Evolutionary conservation across 2,113 vertebrate species (phyloP).

Genomic region (Xyliphius kryptos): DNA sequence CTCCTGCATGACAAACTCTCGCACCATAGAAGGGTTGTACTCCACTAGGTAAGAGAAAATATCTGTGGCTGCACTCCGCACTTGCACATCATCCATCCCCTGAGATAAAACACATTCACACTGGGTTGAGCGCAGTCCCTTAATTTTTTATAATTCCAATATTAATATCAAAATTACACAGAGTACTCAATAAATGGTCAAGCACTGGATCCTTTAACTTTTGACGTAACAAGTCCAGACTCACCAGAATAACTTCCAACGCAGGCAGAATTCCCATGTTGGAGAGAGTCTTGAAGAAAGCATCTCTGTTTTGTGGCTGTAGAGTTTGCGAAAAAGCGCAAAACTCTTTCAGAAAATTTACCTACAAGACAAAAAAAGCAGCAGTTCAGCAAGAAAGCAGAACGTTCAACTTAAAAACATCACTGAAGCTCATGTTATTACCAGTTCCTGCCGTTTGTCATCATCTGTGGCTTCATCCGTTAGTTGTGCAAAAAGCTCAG

Average conservation of each 20-base stretch:
- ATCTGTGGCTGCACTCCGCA: conserved; percentile 95
- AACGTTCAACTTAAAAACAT: too few species aligned
- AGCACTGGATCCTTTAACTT: too few species aligned
- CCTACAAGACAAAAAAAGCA: conserved; percentile 61
- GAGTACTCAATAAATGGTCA: too few species aligned
- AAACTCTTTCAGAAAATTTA: conserved; percentile 98
- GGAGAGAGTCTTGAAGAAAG: conserved; percentile 98
- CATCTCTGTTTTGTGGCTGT: conserved; percentile 98
- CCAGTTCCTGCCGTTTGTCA: conserved; percentile 97
- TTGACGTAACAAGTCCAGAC: too few species aligned
- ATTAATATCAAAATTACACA: too few species aligned
- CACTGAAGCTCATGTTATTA: too few species aligned
- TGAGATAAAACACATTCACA: conserved; percentile 48
- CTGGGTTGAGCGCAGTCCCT: too few species aligned
- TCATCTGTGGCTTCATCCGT: conserved; percentile 98
- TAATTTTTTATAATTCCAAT: too few species aligned
- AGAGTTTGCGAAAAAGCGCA: conserved; percentile 98
- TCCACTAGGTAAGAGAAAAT: conserved; percentile 99
- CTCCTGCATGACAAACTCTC: conserved; percentile 99
- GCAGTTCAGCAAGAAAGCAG: conserved; percentile 1
- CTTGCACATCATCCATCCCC: conserved; percentile 98
- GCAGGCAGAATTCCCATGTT: conserved; percentile 98
- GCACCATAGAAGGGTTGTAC: conserved; percentile 99
- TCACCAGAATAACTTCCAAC: conserved; percentile 96
- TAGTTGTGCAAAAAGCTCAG: conserved; percentile 98